These are phyloP conservation scores for Tricholauxania praeusta DNA, from an alignment of 2,888 invertebrate genomes.

Conservation along the genomic window DNA sequence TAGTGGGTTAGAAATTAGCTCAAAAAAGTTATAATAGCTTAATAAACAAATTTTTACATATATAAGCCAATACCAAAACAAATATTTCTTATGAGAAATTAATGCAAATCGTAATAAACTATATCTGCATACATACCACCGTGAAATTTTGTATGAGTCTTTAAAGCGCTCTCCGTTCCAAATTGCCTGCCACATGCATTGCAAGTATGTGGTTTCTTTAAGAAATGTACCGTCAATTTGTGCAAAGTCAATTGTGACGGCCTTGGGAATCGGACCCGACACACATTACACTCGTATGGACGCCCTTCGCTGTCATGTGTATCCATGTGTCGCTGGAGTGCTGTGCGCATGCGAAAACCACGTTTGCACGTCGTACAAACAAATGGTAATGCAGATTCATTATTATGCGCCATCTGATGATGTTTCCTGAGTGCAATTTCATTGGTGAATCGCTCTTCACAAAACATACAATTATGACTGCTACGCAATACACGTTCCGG, in stretches of 20 bases:
- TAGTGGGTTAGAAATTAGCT: too few relatives aligned
- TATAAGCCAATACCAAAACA: too few relatives aligned
- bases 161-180: constrained; percentile 62
- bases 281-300: constrained; percentile 60
- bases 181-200: constrained; percentile 62
- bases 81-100: too few relatives aligned
- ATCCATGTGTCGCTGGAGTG: constrained; percentile 63
- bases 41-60: too few relatives aligned
- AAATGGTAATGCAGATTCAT: constrained; percentile 56
- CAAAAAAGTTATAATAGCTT: too few relatives aligned
- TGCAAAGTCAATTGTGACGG: constrained; percentile 61
- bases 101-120: too few relatives aligned
- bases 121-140: constrained; percentile 54
- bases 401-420: constrained; percentile 58
- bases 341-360: constrained; percentile 60
- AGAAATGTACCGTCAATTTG: constrained; percentile 61
- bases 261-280: constrained; percentile 60
- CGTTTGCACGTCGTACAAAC: constrained; percentile 61
- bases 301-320: constrained; percentile 61
- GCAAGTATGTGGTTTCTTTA: constrained; percentile 60
- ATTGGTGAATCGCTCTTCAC: constrained; percentile 60
- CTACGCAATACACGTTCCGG: constrained; percentile 49
- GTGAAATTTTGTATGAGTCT: constrained; percentile 61
- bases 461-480: constrained; percentile 56
- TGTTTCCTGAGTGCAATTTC: constrained; percentile 60